These are phyloP conservation scores for Halcyon smyrnensis DNA, from an alignment of 2,797 vertebrate genomes.

Conservation along the genomic window DNA sequence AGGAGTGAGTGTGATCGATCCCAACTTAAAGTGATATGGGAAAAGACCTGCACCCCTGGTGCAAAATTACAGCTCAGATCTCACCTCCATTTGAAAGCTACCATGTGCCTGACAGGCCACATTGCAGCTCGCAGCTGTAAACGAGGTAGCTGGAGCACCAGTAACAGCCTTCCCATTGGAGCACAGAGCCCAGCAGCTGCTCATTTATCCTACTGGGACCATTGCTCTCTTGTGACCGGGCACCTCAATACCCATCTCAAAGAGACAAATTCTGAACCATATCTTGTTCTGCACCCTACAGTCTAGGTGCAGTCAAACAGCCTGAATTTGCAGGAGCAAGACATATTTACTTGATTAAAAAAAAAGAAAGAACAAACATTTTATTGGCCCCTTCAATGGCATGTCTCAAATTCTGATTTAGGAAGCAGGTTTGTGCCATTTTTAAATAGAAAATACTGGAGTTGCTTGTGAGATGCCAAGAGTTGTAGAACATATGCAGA, in stretches of 20 bases:
- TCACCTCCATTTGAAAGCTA: neutral
- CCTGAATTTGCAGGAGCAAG: neutral
- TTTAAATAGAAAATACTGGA: constrained; percentile 5
- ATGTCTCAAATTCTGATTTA: neutral
- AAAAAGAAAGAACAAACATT: neutral
- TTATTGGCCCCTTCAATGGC: neutral
- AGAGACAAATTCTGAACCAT: neutral
- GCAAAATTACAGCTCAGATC: neutral
- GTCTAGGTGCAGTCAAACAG: neutral
- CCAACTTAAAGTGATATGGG: neutral
- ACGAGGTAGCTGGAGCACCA: neutral
- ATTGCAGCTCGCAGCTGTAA: neutral
- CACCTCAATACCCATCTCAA: neutral
- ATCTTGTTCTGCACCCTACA: neutral
- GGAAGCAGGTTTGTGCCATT: neutral
- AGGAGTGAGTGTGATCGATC: neutral
- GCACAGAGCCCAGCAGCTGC: neutral
- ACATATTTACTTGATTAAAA: neutral
- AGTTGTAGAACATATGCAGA: neutral
- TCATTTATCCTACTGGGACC: neutral
- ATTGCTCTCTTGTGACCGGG: neutral
- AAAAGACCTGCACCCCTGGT: neutral
- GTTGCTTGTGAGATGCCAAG: neutral
- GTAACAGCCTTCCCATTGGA: neutral
- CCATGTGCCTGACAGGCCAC: neutral